These are phyloP conservation scores for Siniperca scherzeri DNA, from an alignment of 2,797 vertebrate genomes.

Conservation along the genomic window DNA sequence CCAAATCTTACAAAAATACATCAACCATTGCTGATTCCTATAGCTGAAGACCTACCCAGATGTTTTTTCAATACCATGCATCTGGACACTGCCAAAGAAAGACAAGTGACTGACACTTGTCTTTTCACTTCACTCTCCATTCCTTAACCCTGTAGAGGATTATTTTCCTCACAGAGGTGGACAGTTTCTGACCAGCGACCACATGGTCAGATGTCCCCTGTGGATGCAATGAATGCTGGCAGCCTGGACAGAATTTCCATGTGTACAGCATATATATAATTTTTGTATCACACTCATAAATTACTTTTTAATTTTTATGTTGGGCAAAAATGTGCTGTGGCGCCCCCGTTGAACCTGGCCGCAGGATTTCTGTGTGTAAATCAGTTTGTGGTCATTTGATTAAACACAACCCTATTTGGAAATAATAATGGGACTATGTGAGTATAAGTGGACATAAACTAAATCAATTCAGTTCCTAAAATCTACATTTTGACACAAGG, in stretches of 20 bases:
- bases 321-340: background rate
- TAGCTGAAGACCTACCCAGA: background rate
- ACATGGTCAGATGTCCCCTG: background rate
- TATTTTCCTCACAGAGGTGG: background rate
- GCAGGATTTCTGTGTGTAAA: background rate
- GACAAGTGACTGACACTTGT: slow-evolving; percentile 13
- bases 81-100: slow-evolving; percentile 11
- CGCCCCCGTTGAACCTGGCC: background rate
- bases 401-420: background rate
- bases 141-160: background rate
- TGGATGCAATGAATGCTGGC: background rate
- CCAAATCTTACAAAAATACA: background rate
- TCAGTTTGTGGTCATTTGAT: no score
- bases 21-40: background rate
- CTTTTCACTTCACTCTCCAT: slow-evolving; percentile 2
- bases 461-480: background rate
- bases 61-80: background rate
- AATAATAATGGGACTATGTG: background rate
- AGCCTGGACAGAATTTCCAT: background rate
- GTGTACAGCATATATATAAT: no score
- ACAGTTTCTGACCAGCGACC: background rate
- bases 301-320: background rate
- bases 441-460: background rate
- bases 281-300: background rate
- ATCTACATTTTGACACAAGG: background rate